A percentile compares a stretch with the other conserved stretches of the same genome.
phyloP scores from a whole-genome alignment of 2,888 invertebrate species.

The Philaethria dido region DNA sequence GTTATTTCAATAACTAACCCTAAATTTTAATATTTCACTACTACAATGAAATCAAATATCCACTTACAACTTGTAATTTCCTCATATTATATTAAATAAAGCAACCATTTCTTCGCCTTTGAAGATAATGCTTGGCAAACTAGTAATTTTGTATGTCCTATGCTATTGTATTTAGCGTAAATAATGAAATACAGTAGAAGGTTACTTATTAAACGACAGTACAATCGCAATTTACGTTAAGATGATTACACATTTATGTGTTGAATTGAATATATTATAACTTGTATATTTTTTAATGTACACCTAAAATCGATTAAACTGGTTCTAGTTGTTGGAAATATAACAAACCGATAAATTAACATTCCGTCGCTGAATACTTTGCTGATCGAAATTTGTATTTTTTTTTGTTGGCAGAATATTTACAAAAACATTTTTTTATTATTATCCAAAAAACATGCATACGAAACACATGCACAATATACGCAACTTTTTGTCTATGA shows the following conservation, averaged over 20 bases:
- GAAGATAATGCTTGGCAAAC: slow-evolving; percentile 16
- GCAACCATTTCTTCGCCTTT: slow-evolving; percentile 21
- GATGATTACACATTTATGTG: slow-evolving; percentile 21
- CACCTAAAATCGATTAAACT: too few species aligned
- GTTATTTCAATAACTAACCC: neutral
- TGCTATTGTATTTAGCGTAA: slow-evolving; percentile 31
- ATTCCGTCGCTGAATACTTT: too few species aligned
- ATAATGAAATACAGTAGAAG: slow-evolving; percentile 34
- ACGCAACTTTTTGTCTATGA: too few species aligned
- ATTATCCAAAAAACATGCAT: too few species aligned
- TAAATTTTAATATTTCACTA: neutral
- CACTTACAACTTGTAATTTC: neutral
- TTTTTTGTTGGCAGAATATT: too few species aligned
- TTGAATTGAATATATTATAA: slow-evolving; percentile 15
- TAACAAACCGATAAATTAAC: too few species aligned
- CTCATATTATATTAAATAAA: slow-evolving; percentile 1
- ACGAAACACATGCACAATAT: too few species aligned
- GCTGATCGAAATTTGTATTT: too few species aligned
- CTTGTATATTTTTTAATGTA: neutral
- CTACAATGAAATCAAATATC: neutral
- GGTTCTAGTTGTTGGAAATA: too few species aligned
- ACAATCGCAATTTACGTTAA: slow-evolving; percentile 32
- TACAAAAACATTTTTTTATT: too few species aligned
- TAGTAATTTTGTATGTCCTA: slow-evolving; percentile 29
- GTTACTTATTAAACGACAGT: slow-evolving; percentile 25